Percentiles rank a stretch among this genome's conserved stretches.
Conservation (phyloP, 2,113 vertebrate species). For the Cavia aperea region DNA sequence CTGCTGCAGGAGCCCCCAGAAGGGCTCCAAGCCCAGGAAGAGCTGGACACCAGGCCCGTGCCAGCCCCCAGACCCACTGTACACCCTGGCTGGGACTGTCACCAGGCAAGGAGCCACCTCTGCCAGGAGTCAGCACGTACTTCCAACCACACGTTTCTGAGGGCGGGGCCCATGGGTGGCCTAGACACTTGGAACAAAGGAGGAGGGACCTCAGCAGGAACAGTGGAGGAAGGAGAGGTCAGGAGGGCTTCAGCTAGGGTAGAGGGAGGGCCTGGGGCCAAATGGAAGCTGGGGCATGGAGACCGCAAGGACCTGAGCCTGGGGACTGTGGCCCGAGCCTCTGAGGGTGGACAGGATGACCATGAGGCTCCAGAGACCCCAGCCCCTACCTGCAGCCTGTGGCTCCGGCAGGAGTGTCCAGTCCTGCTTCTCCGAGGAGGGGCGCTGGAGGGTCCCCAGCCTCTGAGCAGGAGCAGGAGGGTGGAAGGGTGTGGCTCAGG, state of each 20-base stretch:
- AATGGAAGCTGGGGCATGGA: rapidly evolving
- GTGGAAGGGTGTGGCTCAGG: constrained; percentile 38
- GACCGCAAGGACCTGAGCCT: rapidly evolving
- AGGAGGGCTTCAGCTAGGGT: background rate
- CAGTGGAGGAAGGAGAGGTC: rapidly evolving
- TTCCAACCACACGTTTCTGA: constrained; percentile 31
- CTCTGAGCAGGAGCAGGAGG: constrained; percentile 4
- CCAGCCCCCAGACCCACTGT: constrained; percentile 30
- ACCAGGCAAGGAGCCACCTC: background rate
- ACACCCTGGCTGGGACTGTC: constrained; percentile 21
- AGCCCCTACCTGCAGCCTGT: rapidly evolving
- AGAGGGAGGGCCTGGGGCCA: rapidly evolving
- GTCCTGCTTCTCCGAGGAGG: background rate
- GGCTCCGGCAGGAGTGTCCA: background rate
- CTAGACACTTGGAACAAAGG: constrained; percentile 46
- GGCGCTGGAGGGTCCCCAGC: background rate
- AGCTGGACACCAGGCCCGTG: background rate
- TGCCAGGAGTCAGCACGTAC: background rate
- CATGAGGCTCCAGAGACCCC: rapidly evolving
- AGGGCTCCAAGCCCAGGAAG: constrained; percentile 17
- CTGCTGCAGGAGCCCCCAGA: background rate
- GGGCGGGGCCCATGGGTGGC: constrained; percentile 48
- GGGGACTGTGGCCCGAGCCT: rapidly evolving
- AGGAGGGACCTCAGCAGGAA: background rate
- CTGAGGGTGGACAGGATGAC: rapidly evolving